phyloP scores from a whole-genome alignment of 2,888 invertebrate species.

The Blastobasis lacticolella region DNA sequence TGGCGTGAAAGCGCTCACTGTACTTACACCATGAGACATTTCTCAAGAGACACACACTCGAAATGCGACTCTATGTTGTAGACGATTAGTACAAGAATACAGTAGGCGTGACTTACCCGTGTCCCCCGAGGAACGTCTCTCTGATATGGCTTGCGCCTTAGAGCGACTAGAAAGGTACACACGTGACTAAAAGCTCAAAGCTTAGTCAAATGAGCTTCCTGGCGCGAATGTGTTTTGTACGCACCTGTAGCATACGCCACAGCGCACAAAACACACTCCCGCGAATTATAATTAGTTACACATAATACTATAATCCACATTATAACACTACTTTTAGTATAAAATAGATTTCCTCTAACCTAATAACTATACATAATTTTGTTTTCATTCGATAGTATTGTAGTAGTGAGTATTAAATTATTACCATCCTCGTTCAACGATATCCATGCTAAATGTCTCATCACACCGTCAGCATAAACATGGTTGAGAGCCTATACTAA shows the following conservation, averaged over 20 bases:
- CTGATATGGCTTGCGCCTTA: too few species aligned
- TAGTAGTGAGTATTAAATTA: conserved; percentile 40
- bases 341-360: conserved; percentile 66
- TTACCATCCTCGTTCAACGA: conserved; percentile 16
- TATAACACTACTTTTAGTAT: conserved; percentile 50
- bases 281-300: too few species aligned
- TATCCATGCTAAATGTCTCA: conserved; percentile 11
- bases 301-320: conserved; percentile 22
- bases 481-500: conserved; percentile 9
- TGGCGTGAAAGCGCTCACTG: conserved; percentile 6
- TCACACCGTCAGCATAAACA: conserved; percentile 8
- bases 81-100: too few species aligned
- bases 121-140: too few species aligned
- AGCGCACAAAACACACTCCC: too few species aligned
- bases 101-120: too few species aligned
- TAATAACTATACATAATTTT: conserved; percentile 46
- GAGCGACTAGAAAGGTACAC: conserved; percentile 22
- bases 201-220: conserved; percentile 33
- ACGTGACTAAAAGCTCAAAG: conserved; percentile 42
- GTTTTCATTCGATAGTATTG: conserved; percentile 19
- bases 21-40: not conserved
- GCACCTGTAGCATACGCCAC: conserved; percentile 5
- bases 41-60: too few species aligned
- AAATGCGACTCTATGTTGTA: too few species aligned
- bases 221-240: conserved; percentile 1